phyloP scores from a whole-genome alignment of 2,113 vertebrate genomes.

The sheep (Ovis aries) region ARS-UI_Ramb_v3.0 NC_056068.1:8717501-8718000 shows the following conservation, averaged over 20 bases:
- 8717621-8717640: fast-evolving
- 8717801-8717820: not conserved
- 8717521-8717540: not conserved
- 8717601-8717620: not conserved
- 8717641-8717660: not conserved
- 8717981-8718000: not conserved
- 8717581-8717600: fast-evolving
- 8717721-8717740: not conserved
- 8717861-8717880: not conserved
- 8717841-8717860: not conserved
- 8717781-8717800: not conserved
- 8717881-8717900: not conserved
- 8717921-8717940: not conserved
- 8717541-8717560: not conserved
- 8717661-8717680: not conserved
- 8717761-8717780: not conserved
- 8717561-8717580: fast-evolving
- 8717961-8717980: not conserved
- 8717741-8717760: not conserved
- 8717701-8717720: not conserved
- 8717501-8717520: not conserved
- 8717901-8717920: fast-evolving
- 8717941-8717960: not conserved
- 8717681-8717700: not conserved
- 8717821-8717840: not conserved